Conservation (phyloP, 1,140 invertebrate genomes). For the Lepidurus arcticus region DNA sequence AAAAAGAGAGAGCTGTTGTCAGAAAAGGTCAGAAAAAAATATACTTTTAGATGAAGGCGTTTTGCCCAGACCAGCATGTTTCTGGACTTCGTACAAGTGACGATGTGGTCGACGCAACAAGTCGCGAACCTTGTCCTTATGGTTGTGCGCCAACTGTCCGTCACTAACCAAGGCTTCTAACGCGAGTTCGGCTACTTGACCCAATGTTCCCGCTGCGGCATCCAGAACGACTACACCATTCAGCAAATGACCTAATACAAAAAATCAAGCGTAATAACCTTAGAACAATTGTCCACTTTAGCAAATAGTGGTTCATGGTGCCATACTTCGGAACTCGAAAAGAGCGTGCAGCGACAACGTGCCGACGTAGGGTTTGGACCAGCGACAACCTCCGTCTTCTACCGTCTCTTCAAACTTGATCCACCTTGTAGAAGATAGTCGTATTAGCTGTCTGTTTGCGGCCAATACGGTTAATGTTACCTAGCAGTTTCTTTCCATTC, state of each 20-base stretch:
- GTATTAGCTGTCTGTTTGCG: conserved; percentile 1
- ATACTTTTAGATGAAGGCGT: not conserved
- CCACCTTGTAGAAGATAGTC: conserved; percentile 57
- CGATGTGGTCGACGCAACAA: conserved; percentile 80
- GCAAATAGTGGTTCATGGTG: not conserved
- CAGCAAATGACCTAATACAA: conserved; percentile 63
- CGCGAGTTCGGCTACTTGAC: conserved; percentile 82
- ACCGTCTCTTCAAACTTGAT: conserved; percentile 94
- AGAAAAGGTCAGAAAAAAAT: not conserved
- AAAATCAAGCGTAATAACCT: conserved; percentile 47
- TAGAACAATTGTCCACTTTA: conserved; percentile 44
- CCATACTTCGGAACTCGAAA: conserved; percentile 65
- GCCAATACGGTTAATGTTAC: conserved; percentile 44
- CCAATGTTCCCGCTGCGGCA: conserved; percentile 75
- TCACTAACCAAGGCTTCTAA: conserved; percentile 85
- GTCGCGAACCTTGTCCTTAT: conserved; percentile 62
- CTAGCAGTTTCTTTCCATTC: conserved; percentile 97
- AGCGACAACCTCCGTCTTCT: conserved; percentile 86
- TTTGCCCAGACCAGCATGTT: conserved; percentile 23
- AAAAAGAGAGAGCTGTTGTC: no score
- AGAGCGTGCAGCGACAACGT: conserved; percentile 84
- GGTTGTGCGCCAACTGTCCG: conserved; percentile 64
- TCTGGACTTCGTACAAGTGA: conserved; percentile 77
- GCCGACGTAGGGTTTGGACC: conserved; percentile 91
- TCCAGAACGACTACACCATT: conserved; percentile 88